Percentiles rank a stretch among this genome's conserved stretches.
Conservation (phyloP, 2,888 invertebrate genomes). For the Kuschelorhynchus macadamiae region DNA sequence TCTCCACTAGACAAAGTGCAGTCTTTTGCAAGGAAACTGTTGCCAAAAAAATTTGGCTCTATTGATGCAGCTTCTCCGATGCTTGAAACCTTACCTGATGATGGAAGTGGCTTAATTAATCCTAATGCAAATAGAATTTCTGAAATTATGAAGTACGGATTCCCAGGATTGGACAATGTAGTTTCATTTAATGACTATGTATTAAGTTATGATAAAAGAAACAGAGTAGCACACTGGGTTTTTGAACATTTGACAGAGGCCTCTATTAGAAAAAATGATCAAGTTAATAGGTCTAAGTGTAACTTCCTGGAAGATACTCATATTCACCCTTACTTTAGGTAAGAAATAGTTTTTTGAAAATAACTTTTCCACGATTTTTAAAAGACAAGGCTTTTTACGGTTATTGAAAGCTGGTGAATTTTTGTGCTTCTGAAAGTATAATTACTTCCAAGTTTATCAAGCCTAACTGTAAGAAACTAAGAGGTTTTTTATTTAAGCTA, state of each 20-base stretch:
- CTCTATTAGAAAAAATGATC: constrained; percentile 78
- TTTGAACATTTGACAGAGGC: constrained; percentile 93
- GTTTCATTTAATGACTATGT: constrained; percentile 93
- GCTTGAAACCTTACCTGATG: constrained; percentile 60
- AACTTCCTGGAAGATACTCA: constrained; percentile 89
- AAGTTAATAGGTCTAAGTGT: constrained; percentile 84
- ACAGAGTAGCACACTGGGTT: constrained; percentile 94
- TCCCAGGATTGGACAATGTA: constrained; percentile 90
- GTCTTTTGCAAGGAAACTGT: too few relatives aligned
- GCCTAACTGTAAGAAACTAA: too few relatives aligned
- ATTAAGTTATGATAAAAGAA: constrained; percentile 91
- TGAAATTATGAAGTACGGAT: constrained; percentile 95
- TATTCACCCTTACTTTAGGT: constrained; percentile 88
- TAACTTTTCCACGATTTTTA: too few relatives aligned
- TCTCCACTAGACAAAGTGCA: too few relatives aligned
- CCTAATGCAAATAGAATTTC: constrained; percentile 67
- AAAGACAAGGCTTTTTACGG: too few relatives aligned
- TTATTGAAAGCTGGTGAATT: too few relatives aligned
- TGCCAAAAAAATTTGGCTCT: constrained; percentile 71
- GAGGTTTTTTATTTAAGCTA: too few relatives aligned
- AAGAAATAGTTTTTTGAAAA: too few relatives aligned
- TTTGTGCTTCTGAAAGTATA: too few relatives aligned
- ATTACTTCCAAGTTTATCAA: too few relatives aligned
- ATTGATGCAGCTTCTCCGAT: constrained; percentile 73
- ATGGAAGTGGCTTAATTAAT: constrained; percentile 23